Conservation (phyloP, 2,888 invertebrate genomes). For the Polylopha cassiicola region DNA sequence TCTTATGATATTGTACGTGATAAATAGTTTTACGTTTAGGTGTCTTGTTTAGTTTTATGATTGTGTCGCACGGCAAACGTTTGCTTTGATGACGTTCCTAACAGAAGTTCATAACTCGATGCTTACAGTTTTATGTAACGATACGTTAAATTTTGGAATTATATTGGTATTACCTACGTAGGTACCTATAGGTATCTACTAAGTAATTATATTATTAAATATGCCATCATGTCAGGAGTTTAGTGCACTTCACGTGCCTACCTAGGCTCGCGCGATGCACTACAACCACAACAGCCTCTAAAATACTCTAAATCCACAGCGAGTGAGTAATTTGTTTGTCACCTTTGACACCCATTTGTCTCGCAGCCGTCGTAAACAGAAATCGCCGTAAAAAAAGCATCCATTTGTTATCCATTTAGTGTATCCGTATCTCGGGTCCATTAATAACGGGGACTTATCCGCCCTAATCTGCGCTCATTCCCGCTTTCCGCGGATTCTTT, state of each 20-base stretch:
- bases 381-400: slow-evolving; percentile 17
- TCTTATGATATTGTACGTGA: slow-evolving; percentile 19
- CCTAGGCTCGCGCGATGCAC: too few species aligned
- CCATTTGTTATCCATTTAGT: slow-evolving; percentile 66
- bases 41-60: slow-evolving; percentile 5
- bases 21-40: slow-evolving; percentile 8
- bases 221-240: too few species aligned
- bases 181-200: too few species aligned
- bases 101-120: too few species aligned
- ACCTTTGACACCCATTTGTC: slow-evolving; percentile 12
- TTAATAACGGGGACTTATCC: slow-evolving; percentile 72
- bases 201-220: too few species aligned
- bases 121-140: too few species aligned
- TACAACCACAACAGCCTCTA: too few species aligned
- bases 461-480: slow-evolving; percentile 72
- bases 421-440: slow-evolving; percentile 67
- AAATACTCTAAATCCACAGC: too few species aligned
- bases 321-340: slow-evolving; percentile 3
- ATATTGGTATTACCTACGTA: too few species aligned
- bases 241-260: too few species aligned
- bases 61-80: neutral
- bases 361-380: slow-evolving; percentile 22
- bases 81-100: too few species aligned
- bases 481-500: slow-evolving; percentile 74
- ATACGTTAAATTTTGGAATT: too few species aligned